A percentile compares a stretch with the other conserved stretches of the same genome.
Conservation (phyloP, 1,140 invertebrate species). For the Lepidurus couesii region DNA sequence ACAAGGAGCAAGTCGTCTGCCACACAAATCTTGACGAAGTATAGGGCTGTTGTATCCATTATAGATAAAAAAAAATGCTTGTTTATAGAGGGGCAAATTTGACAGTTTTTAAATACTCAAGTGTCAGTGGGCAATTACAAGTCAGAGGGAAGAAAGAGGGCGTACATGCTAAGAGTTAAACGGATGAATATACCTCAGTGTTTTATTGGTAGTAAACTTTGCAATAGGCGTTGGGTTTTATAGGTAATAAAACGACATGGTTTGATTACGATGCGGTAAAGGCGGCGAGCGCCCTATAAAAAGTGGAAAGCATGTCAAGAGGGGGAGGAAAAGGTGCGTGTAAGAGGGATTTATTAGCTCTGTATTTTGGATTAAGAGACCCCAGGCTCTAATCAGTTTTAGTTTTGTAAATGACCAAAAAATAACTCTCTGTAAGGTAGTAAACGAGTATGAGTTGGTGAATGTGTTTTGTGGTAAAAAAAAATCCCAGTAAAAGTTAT, state of each 20-base stretch:
- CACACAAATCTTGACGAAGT: neutral
- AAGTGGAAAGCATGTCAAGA: neutral
- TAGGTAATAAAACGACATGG: neutral
- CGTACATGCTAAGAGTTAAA: neutral
- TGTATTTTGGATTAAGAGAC: slow-evolving; percentile 15
- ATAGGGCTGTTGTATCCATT: neutral
- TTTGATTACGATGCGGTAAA: slow-evolving; percentile 6
- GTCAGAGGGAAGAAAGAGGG: neutral
- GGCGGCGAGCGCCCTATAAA: neutral
- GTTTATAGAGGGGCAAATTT: neutral
- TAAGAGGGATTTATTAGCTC: neutral
- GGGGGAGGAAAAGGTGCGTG: neutral
- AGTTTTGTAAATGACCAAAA: slow-evolving; percentile 22
- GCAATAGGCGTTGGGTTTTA: slow-evolving; percentile 19
- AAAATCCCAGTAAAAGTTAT: slow-evolving; percentile 14
- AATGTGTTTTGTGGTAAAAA: slow-evolving; percentile 15
- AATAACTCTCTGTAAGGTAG: slow-evolving; percentile 15
- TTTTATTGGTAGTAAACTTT: slow-evolving; percentile 22
- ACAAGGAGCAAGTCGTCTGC: neutral
- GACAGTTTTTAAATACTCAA: slow-evolving; percentile 22
- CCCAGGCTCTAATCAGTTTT: slow-evolving; percentile 18
- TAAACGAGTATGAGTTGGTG: neutral
- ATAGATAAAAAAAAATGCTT: neutral
- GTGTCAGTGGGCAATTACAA: slow-evolving; percentile 11
- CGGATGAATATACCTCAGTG: slow-evolving; percentile 18